A percentile compares a stretch with the other conserved stretches of the same genome.
Conservation (phyloP, 53 echinoderm and acorn worm species). For the Holothuria scabra region DNA sequence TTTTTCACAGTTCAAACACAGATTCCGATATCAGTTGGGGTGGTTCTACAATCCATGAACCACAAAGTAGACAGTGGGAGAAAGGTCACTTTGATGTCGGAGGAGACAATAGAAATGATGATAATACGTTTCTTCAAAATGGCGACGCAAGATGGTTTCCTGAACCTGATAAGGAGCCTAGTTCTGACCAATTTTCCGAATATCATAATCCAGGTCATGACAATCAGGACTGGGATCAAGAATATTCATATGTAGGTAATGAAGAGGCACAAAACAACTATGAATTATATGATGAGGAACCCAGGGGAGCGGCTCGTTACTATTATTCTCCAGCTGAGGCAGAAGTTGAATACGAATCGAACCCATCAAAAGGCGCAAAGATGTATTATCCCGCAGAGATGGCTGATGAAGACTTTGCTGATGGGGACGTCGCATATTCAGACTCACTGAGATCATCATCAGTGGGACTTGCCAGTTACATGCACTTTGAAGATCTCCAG, state of each 20-base stretch:
- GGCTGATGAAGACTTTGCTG: conserved; percentile 19
- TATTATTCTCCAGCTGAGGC: not conserved
- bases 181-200: not conserved
- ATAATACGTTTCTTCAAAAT: not conserved
- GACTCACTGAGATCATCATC: not conserved
- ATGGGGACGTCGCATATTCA: not conserved
- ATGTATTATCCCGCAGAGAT: conserved; percentile 44
- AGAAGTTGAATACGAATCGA: conserved; percentile 1
- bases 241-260: not conserved
- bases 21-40: too few species aligned
- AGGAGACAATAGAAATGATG: not conserved
- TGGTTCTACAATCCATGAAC: too few species aligned
- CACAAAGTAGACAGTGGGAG: too few species aligned
- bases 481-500: conserved; percentile 30
- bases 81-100: too few species aligned
- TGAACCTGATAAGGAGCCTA: not conserved
- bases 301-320: not conserved
- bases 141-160: conserved; percentile 7
- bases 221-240: not conserved
- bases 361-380: conserved; percentile 18
- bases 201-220: too few species aligned
- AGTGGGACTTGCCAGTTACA: not conserved
- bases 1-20: too few species aligned
- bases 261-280: not conserved
- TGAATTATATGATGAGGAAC: not conserved